Conservation (phyloP, 2,113 vertebrate species). For the Xiphorhynchus elegans region DNA sequence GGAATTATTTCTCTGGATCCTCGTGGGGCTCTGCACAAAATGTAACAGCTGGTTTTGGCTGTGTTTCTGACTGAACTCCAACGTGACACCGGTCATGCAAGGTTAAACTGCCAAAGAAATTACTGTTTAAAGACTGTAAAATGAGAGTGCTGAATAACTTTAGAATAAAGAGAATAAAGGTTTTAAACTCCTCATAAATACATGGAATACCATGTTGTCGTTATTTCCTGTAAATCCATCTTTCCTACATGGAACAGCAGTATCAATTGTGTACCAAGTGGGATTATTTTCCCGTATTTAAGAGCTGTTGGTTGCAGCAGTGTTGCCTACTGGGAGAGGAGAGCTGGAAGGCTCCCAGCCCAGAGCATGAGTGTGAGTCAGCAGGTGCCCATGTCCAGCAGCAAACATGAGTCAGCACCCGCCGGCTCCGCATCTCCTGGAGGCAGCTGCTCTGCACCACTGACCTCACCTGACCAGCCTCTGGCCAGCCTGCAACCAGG, state of each 20-base stretch:
- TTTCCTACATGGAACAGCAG: fast-evolving
- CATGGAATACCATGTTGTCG: fast-evolving
- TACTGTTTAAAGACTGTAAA: not conserved
- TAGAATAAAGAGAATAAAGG: not conserved
- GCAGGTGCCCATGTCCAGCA: not conserved
- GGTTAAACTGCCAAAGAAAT: not conserved
- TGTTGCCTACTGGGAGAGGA: not conserved
- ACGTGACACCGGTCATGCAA: fast-evolving
- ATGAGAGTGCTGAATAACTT: not conserved
- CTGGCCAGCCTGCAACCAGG: not conserved
- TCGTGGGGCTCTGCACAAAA: fast-evolving
- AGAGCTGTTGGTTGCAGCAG: not conserved
- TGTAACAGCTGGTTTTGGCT: not conserved
- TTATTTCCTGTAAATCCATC: not conserved
- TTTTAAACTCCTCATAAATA: not conserved
- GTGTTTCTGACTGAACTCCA: not conserved
- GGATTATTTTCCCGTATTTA: not conserved
- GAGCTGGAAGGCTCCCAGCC: not conserved
- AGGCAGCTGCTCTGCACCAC: conserved; percentile 31
- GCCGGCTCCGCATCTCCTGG: not conserved
- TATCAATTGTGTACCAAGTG: fast-evolving
- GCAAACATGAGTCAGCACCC: conserved; percentile 20
- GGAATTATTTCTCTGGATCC: not conserved
- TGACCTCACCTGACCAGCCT: conserved; percentile 33
- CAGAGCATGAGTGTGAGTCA: conserved; percentile 5